Evolutionary conservation across 1,140 invertebrate species (phyloP).

Genomic region (Trichonephila clavata): DNA sequence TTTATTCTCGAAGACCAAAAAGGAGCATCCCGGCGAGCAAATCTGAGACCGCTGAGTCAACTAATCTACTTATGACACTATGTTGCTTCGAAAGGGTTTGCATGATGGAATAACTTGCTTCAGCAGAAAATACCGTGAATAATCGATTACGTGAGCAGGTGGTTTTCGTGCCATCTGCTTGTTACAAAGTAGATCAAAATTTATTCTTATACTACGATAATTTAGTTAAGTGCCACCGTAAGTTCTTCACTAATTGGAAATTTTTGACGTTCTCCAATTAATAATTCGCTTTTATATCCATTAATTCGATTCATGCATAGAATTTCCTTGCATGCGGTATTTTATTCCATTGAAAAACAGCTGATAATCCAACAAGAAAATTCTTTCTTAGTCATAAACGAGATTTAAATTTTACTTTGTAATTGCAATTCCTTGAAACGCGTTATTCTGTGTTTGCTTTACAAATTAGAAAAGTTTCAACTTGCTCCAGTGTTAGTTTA

Average conservation of each 20-base stretch:
- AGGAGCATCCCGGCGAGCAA: neutral
- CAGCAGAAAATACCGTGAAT: neutral
- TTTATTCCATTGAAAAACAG: neutral
- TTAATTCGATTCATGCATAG: neutral
- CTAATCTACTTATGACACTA: constrained; percentile 13
- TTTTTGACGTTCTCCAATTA: neutral
- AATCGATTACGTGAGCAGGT: neutral
- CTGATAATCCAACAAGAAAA: neutral
- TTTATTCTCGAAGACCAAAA: too few species aligned
- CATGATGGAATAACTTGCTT: neutral
- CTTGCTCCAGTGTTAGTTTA: neutral
- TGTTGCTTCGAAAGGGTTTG: neutral
- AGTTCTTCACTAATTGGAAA: neutral
- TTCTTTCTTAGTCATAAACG: neutral
- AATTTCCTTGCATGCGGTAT: neutral
- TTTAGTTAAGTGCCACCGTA: constrained; percentile 15
- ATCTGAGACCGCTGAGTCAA: neutral
- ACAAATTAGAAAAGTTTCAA: neutral
- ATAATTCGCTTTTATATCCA: neutral
- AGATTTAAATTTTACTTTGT: neutral
- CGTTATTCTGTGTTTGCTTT: neutral
- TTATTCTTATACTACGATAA: neutral
- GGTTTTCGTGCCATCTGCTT: constrained; percentile 22
- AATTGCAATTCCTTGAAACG: neutral
- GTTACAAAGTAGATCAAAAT: neutral